Evolutionary conservation across 92 coral and sea anemone species (phyloP), one percentile per base, ranked within the genome.

Genomic region (Meandrina meandrites): DNA sequence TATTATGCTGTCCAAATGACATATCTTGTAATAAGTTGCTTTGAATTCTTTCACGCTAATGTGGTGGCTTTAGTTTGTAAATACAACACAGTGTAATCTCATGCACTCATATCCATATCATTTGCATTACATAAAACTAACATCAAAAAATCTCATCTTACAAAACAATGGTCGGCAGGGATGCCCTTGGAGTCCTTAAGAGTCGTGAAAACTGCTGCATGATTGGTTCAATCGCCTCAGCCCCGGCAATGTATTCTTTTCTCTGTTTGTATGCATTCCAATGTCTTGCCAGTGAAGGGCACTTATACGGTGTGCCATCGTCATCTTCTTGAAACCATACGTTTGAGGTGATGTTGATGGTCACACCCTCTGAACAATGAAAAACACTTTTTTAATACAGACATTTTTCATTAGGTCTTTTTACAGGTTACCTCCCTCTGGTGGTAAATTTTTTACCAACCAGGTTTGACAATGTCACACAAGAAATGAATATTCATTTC

Each of bases 291-390:
- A 88, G 68, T 34, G 92, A 90, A 0, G 93, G 93, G 32, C 99
- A 97, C 1, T 81, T 78, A 17, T 79, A 87, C 0, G 83, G 75
- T 10, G 62, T 50, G 15, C 96, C 96, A 75, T 79, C 53, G 51
- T 89, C 94, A 91, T 90, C 86, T 69, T 97, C 96, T 68, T 94
- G 81, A 56, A 95, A 88, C 89, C 86, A 91, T 21, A 31, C 80
- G 54, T 97, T 97, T 64, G 92, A 87, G 30, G 97, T 86, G 15
- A 97, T 86, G 76, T 90, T 89, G 24, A 97, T 82, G 22, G 89
- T 50, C 22, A 93, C 24, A 18, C 83, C 70, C 76, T 93, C 93
- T 95, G 88, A 60, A 82, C 17, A 21, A 47, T 13, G 12, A 82
- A 8, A 66, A 85, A 50, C 48, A 27, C 15, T 62, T 7, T n/a